Percentiles rank a stretch among this genome's conserved stretches.
Conservation (phyloP, 2,888 invertebrate genomes). For the Phasia obesa region DNA sequence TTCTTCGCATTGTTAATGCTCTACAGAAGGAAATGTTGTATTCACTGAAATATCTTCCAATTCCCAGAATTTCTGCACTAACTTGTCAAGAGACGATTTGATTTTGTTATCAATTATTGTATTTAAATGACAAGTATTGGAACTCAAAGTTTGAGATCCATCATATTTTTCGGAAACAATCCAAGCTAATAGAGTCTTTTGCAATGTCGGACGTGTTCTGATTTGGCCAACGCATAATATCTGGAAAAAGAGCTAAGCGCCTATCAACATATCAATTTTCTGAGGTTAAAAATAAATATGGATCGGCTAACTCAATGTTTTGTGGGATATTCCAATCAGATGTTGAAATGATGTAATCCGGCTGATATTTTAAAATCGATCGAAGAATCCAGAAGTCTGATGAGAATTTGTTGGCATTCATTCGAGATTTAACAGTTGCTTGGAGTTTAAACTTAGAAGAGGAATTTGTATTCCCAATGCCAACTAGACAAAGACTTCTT, state of each 20-base stretch:
- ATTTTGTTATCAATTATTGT: not conserved
- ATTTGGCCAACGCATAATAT: not conserved
- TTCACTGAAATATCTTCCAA: no score
- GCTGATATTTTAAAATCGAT: conserved; percentile 15
- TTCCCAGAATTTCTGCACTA: not conserved
- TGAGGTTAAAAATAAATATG: no score
- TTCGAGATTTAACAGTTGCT: conserved; percentile 6
- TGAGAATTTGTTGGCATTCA: conserved; percentile 8
- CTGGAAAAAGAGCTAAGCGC: no score
- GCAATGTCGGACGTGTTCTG: not conserved
- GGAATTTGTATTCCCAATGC: conserved; percentile 5
- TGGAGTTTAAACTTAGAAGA: not conserved
- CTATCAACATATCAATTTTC: no score
- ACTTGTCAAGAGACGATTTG: not conserved
- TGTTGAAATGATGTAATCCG: not conserved
- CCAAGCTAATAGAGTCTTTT: not conserved
- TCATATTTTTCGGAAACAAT: not conserved
- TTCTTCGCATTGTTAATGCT: no score
- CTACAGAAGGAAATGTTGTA: not conserved
- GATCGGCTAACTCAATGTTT: no score
- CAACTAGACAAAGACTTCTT: not conserved
- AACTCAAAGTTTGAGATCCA: not conserved
- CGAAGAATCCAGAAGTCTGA: conserved; percentile 22
- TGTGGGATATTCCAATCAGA: not conserved
- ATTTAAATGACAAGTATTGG: not conserved